Evolutionary conservation across 2,113 vertebrate species (phyloP).

Genomic region (Cepphus grylle): DNA sequence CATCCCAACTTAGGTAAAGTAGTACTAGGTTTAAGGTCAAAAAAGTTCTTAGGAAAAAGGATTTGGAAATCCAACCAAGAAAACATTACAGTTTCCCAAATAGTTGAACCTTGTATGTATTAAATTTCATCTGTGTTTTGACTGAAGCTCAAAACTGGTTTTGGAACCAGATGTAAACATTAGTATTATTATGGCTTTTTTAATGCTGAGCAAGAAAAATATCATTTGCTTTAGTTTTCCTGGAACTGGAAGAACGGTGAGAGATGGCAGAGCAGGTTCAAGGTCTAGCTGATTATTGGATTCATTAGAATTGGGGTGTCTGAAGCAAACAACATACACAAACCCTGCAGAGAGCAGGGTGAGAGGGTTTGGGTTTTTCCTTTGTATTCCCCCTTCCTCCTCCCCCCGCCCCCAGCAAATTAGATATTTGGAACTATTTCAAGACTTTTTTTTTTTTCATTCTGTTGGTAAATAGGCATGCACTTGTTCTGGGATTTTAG

Average conservation of each 20-base stretch:
- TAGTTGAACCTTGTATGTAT: not conserved
- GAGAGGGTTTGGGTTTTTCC: not conserved
- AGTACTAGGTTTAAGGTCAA: not conserved
- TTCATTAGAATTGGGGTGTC: constrained; percentile 4
- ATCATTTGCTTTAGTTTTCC: not conserved
- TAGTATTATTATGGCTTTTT: constrained; percentile 22
- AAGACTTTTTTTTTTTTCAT: constrained; percentile 14
- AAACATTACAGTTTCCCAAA: not conserved
- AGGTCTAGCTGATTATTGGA: constrained; percentile 26
- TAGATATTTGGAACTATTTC: not conserved
- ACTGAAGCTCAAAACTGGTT: constrained; percentile 30
- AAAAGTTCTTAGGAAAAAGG: not conserved
- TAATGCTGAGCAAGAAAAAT: constrained; percentile 43
- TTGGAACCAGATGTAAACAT: constrained; percentile 46
- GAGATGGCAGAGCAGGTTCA: constrained; percentile 17
- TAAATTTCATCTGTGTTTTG: constrained; percentile 45
- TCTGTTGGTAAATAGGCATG: constrained; percentile 40
- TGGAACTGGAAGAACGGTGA: constrained; percentile 35
- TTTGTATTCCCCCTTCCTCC: not conserved
- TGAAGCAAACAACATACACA: not conserved
- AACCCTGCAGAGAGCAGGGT: not conserved
- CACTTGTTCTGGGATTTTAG: constrained; percentile 50
- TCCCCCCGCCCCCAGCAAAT: not conserved
- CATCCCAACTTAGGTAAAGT: not conserved
- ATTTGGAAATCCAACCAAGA: not conserved